These are phyloP conservation scores for Lepus townsendii DNA, from an alignment of 2,797 vertebrate genomes.

Conservation along the genomic window DNA sequence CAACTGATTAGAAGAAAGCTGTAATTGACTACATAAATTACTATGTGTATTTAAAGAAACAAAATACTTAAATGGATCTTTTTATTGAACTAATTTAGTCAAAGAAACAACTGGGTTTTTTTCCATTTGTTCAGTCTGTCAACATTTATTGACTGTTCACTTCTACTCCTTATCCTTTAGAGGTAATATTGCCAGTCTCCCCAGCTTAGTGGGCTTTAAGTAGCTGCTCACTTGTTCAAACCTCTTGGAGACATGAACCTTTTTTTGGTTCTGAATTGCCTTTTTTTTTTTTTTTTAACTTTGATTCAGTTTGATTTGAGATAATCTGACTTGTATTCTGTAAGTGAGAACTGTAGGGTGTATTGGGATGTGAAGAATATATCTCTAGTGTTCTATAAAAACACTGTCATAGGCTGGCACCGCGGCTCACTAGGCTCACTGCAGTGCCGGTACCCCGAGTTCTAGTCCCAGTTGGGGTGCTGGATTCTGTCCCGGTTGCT, in stretches of 20 bases:
- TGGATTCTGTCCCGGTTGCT: no score
- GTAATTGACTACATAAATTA: slow-evolving; percentile 7
- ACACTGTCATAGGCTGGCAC: background rate
- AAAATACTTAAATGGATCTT: slow-evolving; percentile 34
- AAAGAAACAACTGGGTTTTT: background rate
- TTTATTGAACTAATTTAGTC: slow-evolving; percentile 3
- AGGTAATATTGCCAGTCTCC: background rate
- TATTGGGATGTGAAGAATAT: background rate
- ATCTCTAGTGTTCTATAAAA: slow-evolving; percentile 29
- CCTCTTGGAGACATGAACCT: background rate
- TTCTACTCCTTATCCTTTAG: background rate
- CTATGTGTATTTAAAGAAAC: slow-evolving; percentile 45
- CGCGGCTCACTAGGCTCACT: no score
- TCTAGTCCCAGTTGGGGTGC: no score
- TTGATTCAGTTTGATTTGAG: slow-evolving; percentile 28
- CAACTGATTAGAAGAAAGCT: slow-evolving; percentile 49
- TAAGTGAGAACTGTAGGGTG: background rate
- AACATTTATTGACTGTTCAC: background rate
- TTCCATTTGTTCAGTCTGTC: background rate
- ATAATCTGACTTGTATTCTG: background rate
- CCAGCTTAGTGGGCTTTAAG: background rate
- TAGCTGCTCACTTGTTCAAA: background rate
- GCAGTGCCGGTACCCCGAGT: no score
- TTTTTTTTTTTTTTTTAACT: background rate
- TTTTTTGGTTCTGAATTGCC: slow-evolving; percentile 40